Conservation (phyloP, 2,113 vertebrate species). For the Leucopsar rothschildi region DNA sequence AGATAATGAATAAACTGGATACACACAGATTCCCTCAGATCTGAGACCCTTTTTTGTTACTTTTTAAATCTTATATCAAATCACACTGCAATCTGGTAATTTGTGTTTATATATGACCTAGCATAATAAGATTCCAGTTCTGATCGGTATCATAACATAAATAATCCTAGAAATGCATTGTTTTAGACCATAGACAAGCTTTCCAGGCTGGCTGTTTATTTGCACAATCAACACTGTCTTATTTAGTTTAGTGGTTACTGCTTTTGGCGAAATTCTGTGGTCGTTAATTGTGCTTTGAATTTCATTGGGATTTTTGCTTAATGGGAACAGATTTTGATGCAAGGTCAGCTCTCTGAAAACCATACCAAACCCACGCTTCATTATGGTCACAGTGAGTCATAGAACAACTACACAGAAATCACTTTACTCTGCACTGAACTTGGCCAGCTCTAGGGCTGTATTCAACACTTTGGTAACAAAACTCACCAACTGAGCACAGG, state of each 20-base stretch:
- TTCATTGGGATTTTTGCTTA: conserved; percentile 24
- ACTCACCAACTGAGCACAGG: neutral
- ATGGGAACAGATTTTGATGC: neutral
- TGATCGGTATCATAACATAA: neutral
- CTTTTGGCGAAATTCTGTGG: conserved; percentile 10
- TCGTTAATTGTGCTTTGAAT: conserved; percentile 34
- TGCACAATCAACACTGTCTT: conserved; percentile 8
- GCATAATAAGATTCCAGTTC: neutral
- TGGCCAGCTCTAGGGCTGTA: neutral
- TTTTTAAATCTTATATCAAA: neutral
- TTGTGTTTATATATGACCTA: neutral
- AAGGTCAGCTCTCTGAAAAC: conserved; percentile 21
- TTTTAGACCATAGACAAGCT: neutral
- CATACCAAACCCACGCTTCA: neutral
- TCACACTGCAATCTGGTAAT: neutral
- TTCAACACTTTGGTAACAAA: neutral
- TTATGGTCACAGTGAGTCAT: neutral
- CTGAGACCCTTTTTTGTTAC: neutral
- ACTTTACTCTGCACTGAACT: neutral
- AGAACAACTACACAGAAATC: neutral
- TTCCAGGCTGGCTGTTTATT: neutral
- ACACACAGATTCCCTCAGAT: neutral
- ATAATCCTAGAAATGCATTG: neutral
- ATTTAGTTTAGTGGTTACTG: neutral
- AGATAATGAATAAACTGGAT: neutral